Conservation (phyloP, 2,888 invertebrate species). For the Eurytoma californica region DNA sequence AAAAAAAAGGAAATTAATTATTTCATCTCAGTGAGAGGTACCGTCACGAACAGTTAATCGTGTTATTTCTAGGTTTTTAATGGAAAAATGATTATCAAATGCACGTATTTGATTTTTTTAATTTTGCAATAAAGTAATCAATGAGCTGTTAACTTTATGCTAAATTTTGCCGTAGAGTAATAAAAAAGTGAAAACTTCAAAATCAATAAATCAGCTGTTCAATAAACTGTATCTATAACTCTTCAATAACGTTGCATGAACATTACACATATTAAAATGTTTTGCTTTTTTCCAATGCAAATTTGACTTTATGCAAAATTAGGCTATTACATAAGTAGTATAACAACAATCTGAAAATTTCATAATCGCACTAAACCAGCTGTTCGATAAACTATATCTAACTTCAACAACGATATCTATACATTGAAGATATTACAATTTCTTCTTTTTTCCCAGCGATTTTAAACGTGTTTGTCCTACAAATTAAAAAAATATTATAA, state of each 20-base stretch:
- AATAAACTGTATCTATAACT: too few species aligned
- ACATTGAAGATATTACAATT: neutral
- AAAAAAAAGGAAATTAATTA: constrained; percentile 56
- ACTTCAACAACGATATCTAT: constrained; percentile 52
- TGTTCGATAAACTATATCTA: constrained; percentile 69
- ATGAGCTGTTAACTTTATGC: constrained; percentile 4
- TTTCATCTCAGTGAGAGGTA: constrained; percentile 52
- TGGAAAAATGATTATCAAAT: too few species aligned
- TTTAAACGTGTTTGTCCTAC: neutral
- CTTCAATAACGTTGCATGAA: too few species aligned
- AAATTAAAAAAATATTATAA: neutral
- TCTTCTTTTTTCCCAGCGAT: neutral
- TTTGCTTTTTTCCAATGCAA: too few species aligned
- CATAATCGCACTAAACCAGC: constrained; percentile 60
- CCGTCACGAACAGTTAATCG: constrained; percentile 55
- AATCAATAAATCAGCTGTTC: too few species aligned
- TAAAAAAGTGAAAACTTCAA: constrained; percentile 29
- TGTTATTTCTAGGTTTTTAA: constrained; percentile 11
- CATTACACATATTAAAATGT: too few species aligned
- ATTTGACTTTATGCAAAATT: too few species aligned
- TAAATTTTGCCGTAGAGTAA: constrained; percentile 31
- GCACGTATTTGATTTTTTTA: too few species aligned
- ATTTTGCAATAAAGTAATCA: neutral
- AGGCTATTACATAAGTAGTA: too few species aligned
- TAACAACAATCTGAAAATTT: too few species aligned